Evolutionary conservation across 2,113 vertebrate genomes (phyloP).

Genomic region (Harpagus bidentatus): DNA sequence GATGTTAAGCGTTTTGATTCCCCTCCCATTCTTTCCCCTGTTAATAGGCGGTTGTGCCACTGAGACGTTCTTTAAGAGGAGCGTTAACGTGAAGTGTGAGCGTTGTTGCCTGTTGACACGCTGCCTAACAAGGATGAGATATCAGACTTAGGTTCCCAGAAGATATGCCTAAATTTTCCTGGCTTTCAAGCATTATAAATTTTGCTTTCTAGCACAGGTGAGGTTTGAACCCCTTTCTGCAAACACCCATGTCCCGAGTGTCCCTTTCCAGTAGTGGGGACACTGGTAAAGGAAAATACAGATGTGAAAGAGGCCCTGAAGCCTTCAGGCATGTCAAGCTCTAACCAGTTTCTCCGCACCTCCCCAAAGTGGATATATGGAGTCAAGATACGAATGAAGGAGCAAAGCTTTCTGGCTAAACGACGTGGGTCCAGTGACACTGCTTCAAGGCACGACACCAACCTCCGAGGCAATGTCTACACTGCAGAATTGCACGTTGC

Average conservation of each 20-base stretch:
- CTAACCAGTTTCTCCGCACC: not conserved
- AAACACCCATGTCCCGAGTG: not conserved
- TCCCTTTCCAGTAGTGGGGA: not conserved
- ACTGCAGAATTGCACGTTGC: not conserved
- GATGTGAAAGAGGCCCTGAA: not conserved
- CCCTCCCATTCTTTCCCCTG: slow-evolving; percentile 13
- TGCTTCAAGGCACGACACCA: not conserved
- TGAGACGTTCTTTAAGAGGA: not conserved
- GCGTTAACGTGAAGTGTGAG: not conserved
- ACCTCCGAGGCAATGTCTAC: not conserved
- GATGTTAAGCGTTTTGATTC: not conserved
- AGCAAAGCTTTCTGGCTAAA: not conserved
- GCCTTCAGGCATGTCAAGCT: not conserved
- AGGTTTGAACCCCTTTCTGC: not conserved
- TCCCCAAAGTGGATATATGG: not conserved
- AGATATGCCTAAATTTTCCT: not conserved
- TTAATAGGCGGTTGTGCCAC: slow-evolving; percentile 16
- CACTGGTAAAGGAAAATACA: not conserved
- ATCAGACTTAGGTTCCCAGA: not conserved
- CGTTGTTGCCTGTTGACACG: not conserved
- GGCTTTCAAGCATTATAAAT: not conserved
- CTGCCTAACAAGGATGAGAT: not conserved
- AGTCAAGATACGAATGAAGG: not conserved
- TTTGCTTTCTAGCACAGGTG: not conserved
- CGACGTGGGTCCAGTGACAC: not conserved